Evolutionary conservation across 2,888 invertebrate species (phyloP), one percentile per base, ranked within the genome.

Genomic region (Anoncus sp.): DNA sequence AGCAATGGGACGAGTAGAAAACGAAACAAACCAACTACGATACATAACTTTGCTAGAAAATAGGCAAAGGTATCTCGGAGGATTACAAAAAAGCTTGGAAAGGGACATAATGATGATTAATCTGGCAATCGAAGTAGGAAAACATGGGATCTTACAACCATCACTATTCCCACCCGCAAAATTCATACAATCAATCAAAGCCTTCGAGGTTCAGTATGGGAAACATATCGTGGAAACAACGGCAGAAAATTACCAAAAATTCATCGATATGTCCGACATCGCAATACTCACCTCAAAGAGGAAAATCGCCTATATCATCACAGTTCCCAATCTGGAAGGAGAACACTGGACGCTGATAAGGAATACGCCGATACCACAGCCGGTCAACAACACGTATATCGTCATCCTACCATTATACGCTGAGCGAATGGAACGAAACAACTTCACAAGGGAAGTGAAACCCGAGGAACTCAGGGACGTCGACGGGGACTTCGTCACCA

Each of bases 241-340:
- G 18, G 27, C 53, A 43, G 40, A 66, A 24, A 66, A 66, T 16
- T 66, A 66, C 20, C 66, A 66, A 27, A 66, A 66, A 14, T 67
- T 67, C 20, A 67, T 67, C 31, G 66, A 67, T 14, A 55, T 67
- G 2, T n/a, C n/a, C n/a, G n/a, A n/a, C n/a, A n/a, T n/a, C n/a
- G n/a, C n/a, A n/a, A n/a, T n/a, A n/a, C n/a, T 40, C n/a, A n/a
- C n/a, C n/a, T n/a, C n/a, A n/a, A n/a, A n/a, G n/a, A n/a, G n/a
- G n/a, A n/a, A n/a, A n/a, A n/a, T n/a, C n/a, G n/a, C n/a, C n/a
- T n/a, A n/a, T n/a, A n/a, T n/a, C 2, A 35, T 63, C 12, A 63
- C 63, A 3, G 7, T 63, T 22, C 63, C 63, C 12, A 63, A 63
- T 14, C 35, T 49, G 20, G 63, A 63, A 49, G 35, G 22, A 6